These are phyloP conservation scores for Saxidomus purpurata DNA, from an alignment of 1,140 invertebrate species.

Conservation along the genomic window DNA sequence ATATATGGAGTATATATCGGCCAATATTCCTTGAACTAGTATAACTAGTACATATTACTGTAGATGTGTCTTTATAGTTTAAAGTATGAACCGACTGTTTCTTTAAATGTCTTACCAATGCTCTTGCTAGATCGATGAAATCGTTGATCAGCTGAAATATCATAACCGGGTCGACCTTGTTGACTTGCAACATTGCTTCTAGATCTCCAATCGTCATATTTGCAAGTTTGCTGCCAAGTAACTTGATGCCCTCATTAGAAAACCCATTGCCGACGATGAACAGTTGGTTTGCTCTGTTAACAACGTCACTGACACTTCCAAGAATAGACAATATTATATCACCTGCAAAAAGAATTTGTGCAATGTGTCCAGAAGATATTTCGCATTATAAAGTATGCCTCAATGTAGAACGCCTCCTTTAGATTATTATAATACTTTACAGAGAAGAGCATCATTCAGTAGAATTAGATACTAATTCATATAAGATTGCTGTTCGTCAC, in stretches of 20 bases:
- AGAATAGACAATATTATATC: constrained; percentile 67
- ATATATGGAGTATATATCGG: too few species aligned
- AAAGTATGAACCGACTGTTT: too few species aligned
- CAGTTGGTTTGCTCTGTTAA: constrained; percentile 67
- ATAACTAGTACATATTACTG: too few species aligned
- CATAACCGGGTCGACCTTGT: constrained; percentile 75
- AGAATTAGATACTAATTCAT: too few species aligned
- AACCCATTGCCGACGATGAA: constrained; percentile 76
- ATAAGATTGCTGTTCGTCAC: too few species aligned
- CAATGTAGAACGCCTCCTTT: too few species aligned
- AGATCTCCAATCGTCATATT: constrained; percentile 79
- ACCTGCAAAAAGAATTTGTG: constrained; percentile 32
- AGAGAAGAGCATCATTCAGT: too few species aligned
- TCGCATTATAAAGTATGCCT: too few species aligned
- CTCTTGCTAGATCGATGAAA: constrained; percentile 72
- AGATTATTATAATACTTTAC: too few species aligned
- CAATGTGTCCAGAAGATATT: too few species aligned
- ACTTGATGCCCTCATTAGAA: constrained; percentile 68
- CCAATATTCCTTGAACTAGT: too few species aligned
- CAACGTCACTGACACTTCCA: constrained; percentile 48
- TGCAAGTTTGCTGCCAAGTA: constrained; percentile 74
- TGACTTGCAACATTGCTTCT: constrained; percentile 70
- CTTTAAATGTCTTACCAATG: constrained; percentile 73
- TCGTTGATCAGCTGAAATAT: constrained; percentile 69
- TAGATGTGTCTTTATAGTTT: too few species aligned